Conservation (phyloP, 2,797 vertebrate genomes). For the Geotrypetes seraphini region DNA sequence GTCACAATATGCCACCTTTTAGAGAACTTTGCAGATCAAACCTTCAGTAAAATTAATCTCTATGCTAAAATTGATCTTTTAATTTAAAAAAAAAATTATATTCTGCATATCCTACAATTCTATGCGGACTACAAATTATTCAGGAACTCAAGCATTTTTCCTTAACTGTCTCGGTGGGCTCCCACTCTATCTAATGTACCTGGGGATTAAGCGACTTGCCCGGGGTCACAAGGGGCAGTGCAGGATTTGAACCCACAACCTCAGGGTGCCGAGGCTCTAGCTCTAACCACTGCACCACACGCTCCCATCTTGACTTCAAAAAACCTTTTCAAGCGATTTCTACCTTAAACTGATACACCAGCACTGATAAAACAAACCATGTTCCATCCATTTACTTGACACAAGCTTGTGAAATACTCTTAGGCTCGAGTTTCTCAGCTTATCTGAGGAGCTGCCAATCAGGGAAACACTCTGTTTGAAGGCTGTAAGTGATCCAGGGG, state of each 20-base stretch:
- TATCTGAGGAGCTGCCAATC: constrained; percentile 37
- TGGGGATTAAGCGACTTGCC: too few species aligned
- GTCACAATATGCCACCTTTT: neutral
- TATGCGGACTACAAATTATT: too few species aligned
- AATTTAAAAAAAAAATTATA: too few species aligned
- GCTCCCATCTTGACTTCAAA: too few species aligned
- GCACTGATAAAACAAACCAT: constrained; percentile 33
- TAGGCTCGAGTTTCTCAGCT: constrained; percentile 42
- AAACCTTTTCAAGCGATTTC: constrained; percentile 4
- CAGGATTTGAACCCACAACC: too few species aligned
- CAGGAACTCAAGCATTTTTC: too few species aligned
- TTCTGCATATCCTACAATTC: too few species aligned
- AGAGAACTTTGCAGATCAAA: neutral
- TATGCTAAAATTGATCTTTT: constrained; percentile 26
- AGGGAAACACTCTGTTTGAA: constrained; percentile 37
- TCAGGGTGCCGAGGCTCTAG: too few species aligned
- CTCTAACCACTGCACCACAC: too few species aligned
- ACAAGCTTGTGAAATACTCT: constrained; percentile 28
- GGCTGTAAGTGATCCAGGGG: constrained; percentile 26
- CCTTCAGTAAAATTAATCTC: constrained; percentile 18
- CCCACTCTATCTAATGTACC: too few species aligned
- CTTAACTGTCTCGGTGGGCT: too few species aligned
- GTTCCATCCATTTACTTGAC: constrained; percentile 26
- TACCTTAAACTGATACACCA: constrained; percentile 23
- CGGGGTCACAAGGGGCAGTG: too few species aligned